A percentile compares a stretch with the other conserved stretches of the same genome.
Evolutionary conservation across 2,888 invertebrate species (phyloP).

Genomic region (Dryobotodes eremita): DNA sequence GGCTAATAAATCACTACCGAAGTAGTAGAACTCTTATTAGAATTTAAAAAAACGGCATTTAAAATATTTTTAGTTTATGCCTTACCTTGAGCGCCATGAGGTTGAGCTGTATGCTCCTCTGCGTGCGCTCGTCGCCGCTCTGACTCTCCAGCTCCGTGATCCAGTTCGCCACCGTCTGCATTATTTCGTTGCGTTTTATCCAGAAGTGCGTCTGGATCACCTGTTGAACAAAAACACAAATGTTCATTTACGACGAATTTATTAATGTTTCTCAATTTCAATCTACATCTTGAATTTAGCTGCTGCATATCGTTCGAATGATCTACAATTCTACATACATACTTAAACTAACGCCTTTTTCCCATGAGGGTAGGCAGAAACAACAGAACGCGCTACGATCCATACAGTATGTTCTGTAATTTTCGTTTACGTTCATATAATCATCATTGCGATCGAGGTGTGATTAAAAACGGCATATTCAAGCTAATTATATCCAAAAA

Average conservation of each 20-base stretch:
- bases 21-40: not conserved
- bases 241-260: not conserved
- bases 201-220: conserved; percentile 98
- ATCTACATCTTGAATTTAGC: not conserved
- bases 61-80: not conserved
- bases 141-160: conserved; percentile 96
- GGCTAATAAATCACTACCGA: not conserved
- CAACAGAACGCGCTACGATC: not conserved
- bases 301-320: no score
- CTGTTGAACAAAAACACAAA: conserved; percentile 79
- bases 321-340: no score
- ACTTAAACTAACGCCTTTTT: no score
- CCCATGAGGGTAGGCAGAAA: not conserved
- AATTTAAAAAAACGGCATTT: not conserved
- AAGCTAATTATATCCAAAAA: not conserved
- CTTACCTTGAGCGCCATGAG: conserved; percentile 92
- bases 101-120: conserved; percentile 94
- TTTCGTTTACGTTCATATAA: not conserved
- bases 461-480: not conserved
- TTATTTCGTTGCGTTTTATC: conserved; percentile 97
- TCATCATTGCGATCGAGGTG: no score
- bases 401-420: not conserved
- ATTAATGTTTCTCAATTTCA: not conserved
- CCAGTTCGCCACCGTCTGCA: conserved; percentile 97
- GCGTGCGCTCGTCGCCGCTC: conserved; percentile 94